Conservation (phyloP, 2,797 vertebrate genomes). For the Apogon talboti region DNA sequence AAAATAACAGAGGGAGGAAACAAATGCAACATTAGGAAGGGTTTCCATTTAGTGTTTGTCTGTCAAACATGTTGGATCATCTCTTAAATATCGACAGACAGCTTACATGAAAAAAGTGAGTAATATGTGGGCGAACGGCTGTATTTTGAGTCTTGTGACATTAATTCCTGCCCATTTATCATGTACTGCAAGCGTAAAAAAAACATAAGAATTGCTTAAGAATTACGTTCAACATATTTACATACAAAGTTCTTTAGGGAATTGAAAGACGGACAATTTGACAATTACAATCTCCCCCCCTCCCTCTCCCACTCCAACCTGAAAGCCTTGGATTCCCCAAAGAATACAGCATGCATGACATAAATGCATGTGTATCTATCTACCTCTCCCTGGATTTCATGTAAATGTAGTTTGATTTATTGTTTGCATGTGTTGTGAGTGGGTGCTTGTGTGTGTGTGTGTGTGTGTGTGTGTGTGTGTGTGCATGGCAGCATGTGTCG, state of each 20-base stretch:
- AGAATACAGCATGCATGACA: conserved; percentile 62
- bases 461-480: neutral
- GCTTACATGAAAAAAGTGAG: conserved; percentile 20
- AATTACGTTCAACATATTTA: conserved; percentile 71
- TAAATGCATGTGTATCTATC: conserved; percentile 64
- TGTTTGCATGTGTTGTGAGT: conserved; percentile 56
- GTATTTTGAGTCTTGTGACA: conserved; percentile 36
- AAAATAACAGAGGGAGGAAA: conserved; percentile 11
- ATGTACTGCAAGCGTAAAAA: conserved; percentile 19
- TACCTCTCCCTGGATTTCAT: conserved; percentile 54
- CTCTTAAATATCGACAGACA: conserved; percentile 15
- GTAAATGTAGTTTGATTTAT: conserved; percentile 74
- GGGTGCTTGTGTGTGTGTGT: conserved; percentile 14
- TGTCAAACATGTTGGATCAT: neutral
- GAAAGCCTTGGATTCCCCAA: conserved; percentile 66
- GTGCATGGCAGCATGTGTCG: conserved; percentile 9
- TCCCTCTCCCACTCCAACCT: neutral
- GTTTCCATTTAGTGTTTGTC: conserved; percentile 35
- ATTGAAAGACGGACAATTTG: conserved; percentile 77
- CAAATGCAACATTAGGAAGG: conserved; percentile 10
- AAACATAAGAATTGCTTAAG: conserved; percentile 29
- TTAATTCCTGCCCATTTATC: conserved; percentile 57
- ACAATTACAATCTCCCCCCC: conserved; percentile 60
- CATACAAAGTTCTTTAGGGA: conserved; percentile 77
- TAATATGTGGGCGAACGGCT: conserved; percentile 1